These are phyloP conservation scores for Thymelicus acteon DNA, from an alignment of 2,888 invertebrate species.

Conservation along the genomic window DNA sequence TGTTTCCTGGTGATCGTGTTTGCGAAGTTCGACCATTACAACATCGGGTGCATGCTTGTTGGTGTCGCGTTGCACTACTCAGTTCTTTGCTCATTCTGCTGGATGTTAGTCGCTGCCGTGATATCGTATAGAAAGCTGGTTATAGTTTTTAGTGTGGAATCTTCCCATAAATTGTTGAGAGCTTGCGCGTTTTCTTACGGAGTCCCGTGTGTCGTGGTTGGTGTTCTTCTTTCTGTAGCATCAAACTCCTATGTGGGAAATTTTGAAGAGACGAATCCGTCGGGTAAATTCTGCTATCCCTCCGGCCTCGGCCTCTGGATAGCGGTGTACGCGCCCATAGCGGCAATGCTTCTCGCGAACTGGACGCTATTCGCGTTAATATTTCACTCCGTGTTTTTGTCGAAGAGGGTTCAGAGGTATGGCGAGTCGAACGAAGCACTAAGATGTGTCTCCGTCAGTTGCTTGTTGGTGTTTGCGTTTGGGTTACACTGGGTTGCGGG, in stretches of 20 bases:
- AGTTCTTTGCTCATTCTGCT: slow-evolving; percentile 87
- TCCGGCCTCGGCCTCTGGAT: slow-evolving; percentile 81
- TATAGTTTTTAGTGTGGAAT: slow-evolving; percentile 85
- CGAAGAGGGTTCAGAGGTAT: slow-evolving; percentile 77
- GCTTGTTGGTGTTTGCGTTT: slow-evolving; percentile 85
- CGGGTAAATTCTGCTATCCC: slow-evolving; percentile 82
- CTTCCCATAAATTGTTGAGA: slow-evolving; percentile 86
- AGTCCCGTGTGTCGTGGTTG: slow-evolving; percentile 79
- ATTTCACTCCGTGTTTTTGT: slow-evolving; percentile 82
- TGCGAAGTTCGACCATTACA: slow-evolving; percentile 62
- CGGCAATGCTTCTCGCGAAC: slow-evolving; percentile 81
- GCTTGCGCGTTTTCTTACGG: slow-evolving; percentile 88
- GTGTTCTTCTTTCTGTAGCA: slow-evolving; percentile 74
- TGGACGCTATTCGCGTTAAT: slow-evolving; percentile 84
- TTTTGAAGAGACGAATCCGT: slow-evolving; percentile 66
- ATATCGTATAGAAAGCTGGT: slow-evolving; percentile 88
- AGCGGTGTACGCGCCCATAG: slow-evolving; percentile 82
- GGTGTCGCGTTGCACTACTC: slow-evolving; percentile 87
- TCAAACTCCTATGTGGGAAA: slow-evolving; percentile 75
- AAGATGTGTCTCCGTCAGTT: slow-evolving; percentile 84
- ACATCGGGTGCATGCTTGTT: slow-evolving; percentile 80
- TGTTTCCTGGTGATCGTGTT: slow-evolving; percentile 69
- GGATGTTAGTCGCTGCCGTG: slow-evolving; percentile 90
- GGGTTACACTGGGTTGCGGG: slow-evolving; percentile 87
- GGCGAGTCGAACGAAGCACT: slow-evolving; percentile 77